A percentile compares a stretch with the other conserved stretches of the same genome.
Conservation (phyloP, 2,888 invertebrate species). For the Malacosoma neustria region DNA sequence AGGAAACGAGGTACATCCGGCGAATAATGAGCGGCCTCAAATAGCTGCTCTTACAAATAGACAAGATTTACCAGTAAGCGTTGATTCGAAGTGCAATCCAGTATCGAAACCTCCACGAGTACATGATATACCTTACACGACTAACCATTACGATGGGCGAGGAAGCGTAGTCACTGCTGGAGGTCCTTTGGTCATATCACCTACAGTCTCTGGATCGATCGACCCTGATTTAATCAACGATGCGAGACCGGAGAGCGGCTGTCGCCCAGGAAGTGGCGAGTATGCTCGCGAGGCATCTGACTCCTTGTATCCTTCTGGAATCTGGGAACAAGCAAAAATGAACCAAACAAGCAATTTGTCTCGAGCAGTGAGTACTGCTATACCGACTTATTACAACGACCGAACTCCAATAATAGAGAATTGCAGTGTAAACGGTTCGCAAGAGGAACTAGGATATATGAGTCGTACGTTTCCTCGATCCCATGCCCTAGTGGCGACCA, state of each 20-base stretch:
- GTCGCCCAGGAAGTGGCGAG: conserved; percentile 82
- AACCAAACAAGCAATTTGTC: conserved; percentile 71
- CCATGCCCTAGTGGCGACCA: conserved; percentile 39
- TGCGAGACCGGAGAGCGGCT: conserved; percentile 78
- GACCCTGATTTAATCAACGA: conserved; percentile 92
- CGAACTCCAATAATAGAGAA: conserved; percentile 84
- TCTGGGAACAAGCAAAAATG: conserved; percentile 81
- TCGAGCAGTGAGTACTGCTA: conserved; percentile 72
- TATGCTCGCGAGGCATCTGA: conserved; percentile 84
- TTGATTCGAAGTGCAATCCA: conserved; percentile 75
- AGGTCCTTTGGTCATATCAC: conserved; percentile 82
- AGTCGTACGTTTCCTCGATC: conserved; percentile 78
- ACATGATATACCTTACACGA: conserved; percentile 80
- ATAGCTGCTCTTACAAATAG: conserved; percentile 75
- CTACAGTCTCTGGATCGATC: conserved; percentile 82
- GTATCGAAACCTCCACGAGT: conserved; percentile 82
- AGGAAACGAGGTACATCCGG: conserved; percentile 65
- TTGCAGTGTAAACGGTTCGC: conserved; percentile 73
- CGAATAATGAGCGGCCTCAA: conserved; percentile 66
- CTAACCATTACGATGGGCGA: conserved; percentile 80
- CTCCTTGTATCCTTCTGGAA: conserved; percentile 85
- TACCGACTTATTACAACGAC: conserved; percentile 79
- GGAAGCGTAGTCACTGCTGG: conserved; percentile 78
- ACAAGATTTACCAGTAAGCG: conserved; percentile 48
- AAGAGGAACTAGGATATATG: conserved; percentile 76